A percentile compares a stretch with the other conserved stretches of the same genome.
These are phyloP conservation scores for Acomys russatus DNA, from an alignment of 2,797 vertebrate genomes.

Conservation along the genomic window DNA sequence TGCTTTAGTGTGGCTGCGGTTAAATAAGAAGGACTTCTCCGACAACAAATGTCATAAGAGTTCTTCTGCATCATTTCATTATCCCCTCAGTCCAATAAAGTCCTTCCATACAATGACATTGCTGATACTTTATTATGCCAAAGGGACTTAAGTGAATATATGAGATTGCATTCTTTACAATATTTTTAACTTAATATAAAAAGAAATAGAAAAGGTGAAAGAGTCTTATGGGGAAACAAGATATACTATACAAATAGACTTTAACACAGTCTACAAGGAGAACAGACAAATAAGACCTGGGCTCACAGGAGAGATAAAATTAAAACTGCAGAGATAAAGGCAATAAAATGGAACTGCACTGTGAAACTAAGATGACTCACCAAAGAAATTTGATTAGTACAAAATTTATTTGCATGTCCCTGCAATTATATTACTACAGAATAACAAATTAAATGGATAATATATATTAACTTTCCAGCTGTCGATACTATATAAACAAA, in stretches of 20 bases:
- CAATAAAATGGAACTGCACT: background rate
- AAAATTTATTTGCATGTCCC: background rate
- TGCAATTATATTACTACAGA: background rate
- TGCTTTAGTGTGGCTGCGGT: background rate
- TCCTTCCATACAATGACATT: slow-evolving; percentile 4
- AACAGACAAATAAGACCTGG: background rate
- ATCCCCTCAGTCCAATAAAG: background rate
- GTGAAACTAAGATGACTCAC: background rate
- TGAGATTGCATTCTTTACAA: background rate
- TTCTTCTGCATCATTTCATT: slow-evolving; percentile 8
- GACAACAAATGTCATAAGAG: background rate
- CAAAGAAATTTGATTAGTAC: background rate
- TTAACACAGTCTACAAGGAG: background rate
- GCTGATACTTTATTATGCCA: background rate
- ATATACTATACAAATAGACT: background rate
- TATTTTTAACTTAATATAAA: slow-evolving; percentile 33
- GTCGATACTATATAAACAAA: background rate
- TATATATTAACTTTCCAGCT: background rate
- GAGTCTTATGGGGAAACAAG: background rate
- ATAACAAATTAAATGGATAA: background rate
- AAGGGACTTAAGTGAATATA: background rate
- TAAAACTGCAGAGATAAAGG: background rate
- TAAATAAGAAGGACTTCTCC: background rate
- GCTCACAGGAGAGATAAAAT: background rate
- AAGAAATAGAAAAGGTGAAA: background rate